Conservation (phyloP, 2,113 vertebrate genomes). For the Ictalurus furcatus region DNA sequence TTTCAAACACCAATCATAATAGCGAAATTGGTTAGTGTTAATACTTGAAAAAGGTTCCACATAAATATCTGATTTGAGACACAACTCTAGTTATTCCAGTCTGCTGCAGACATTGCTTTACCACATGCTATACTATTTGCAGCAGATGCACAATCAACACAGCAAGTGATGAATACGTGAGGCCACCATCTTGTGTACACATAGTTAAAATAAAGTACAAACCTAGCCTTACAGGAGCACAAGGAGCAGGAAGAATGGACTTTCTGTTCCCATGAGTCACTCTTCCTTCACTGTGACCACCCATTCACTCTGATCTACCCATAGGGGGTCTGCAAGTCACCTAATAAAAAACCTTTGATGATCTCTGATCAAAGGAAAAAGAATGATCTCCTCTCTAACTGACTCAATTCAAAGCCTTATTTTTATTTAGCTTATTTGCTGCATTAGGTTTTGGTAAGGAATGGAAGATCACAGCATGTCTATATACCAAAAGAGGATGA, state of each 20-base stretch:
- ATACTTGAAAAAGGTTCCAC: neutral
- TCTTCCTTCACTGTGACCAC: neutral
- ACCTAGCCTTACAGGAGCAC: neutral
- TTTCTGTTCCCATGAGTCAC: neutral
- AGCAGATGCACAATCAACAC: neutral
- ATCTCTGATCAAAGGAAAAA: conserved; percentile 26
- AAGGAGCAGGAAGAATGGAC: neutral
- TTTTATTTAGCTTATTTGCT: neutral
- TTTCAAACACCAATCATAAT: neutral
- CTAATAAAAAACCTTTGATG: conserved; percentile 55
- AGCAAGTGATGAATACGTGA: neutral
- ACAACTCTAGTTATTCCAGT: no score
- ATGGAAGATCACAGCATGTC: neutral
- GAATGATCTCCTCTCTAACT: conserved; percentile 20
- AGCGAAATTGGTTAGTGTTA: neutral
- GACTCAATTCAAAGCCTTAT: neutral
- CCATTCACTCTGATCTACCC: conserved; percentile 21
- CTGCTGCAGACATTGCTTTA: neutral
- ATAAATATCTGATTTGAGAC: neutral
- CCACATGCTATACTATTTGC: neutral
- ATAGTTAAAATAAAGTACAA: neutral
- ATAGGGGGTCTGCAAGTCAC: conserved; percentile 39
- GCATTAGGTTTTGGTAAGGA: neutral
- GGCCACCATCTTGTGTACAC: neutral
- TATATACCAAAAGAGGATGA: neutral